phyloP scores from a whole-genome alignment of 2,113 vertebrate genomes.

The Dicaeum eximium region DNA sequence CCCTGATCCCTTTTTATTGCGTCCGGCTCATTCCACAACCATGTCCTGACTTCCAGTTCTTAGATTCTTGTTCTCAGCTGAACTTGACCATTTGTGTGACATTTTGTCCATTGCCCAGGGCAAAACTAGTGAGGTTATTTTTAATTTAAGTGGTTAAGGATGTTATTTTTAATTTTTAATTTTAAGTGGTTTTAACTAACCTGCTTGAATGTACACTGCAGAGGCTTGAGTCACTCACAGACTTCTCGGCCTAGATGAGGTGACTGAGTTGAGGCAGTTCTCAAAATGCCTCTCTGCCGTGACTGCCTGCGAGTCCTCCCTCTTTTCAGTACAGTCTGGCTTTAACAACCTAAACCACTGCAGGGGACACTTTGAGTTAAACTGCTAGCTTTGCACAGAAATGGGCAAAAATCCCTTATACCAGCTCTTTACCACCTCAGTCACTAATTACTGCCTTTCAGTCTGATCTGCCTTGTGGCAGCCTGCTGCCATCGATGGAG shows the following conservation, averaged over 20 bases:
- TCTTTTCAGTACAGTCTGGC: conserved; percentile 7
- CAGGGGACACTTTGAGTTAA: conserved; percentile 50
- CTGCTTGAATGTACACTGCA: not conserved
- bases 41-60: not conserved
- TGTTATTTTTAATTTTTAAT: too few relatives aligned
- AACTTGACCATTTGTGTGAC: not conserved
- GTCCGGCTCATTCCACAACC: not conserved
- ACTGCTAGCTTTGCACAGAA: conserved; percentile 16
- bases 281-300: conserved; percentile 12
- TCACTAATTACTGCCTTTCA: not conserved
- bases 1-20: not conserved
- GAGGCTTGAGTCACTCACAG: not conserved
- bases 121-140: not conserved
- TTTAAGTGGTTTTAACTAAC: not conserved
- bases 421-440: not conserved
- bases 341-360: conserved; percentile 45
- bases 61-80: not conserved
- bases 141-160: too few relatives aligned
- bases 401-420: not conserved
- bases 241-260: not conserved
- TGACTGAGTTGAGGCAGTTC: not conserved
- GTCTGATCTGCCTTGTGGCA: not conserved
- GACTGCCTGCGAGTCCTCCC: not conserved
- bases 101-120: not conserved
- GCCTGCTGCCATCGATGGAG: not conserved